These are phyloP conservation scores for Anthrax anthrax DNA, from an alignment of 2,888 invertebrate species.

Conservation along the genomic window DNA sequence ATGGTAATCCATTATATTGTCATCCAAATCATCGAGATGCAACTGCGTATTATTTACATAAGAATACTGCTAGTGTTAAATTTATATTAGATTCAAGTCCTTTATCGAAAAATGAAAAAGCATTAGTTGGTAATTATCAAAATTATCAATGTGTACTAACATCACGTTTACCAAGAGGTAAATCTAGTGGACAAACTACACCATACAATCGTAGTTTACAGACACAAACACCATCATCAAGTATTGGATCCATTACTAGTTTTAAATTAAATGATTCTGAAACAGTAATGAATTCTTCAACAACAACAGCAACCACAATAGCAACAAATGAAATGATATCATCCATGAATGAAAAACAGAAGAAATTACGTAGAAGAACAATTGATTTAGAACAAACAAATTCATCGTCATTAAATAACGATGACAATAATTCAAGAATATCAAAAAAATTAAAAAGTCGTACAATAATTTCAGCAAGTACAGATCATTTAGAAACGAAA, in stretches of 20 bases:
- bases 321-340: background rate
- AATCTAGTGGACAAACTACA: conserved; percentile 9
- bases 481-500: conserved; percentile 43
- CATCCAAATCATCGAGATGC: conserved; percentile 43
- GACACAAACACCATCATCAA: conserved; percentile 24
- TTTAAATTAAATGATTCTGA: conserved; percentile 9
- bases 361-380: conserved; percentile 32
- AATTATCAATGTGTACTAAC: conserved; percentile 12
- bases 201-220: conserved; percentile 5
- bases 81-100: conserved; percentile 42
- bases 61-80: conserved; percentile 38
- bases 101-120: conserved; percentile 40
- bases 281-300: conserved; percentile 2
- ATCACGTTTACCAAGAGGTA: conserved; percentile 3
- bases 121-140: conserved; percentile 34
- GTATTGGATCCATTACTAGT: conserved; percentile 24
- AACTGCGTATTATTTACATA: conserved; percentile 41
- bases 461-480: conserved; percentile 12
- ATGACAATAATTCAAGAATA: background rate
- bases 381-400: conserved; percentile 26
- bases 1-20: conserved; percentile 47
- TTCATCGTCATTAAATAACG: background rate
- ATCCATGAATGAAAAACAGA: conserved; percentile 13
- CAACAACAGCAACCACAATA: background rate
- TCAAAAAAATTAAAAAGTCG: too few relatives aligned